Conservation (phyloP, 2,888 invertebrate species). For the Eupithecia abbreviata region DNA sequence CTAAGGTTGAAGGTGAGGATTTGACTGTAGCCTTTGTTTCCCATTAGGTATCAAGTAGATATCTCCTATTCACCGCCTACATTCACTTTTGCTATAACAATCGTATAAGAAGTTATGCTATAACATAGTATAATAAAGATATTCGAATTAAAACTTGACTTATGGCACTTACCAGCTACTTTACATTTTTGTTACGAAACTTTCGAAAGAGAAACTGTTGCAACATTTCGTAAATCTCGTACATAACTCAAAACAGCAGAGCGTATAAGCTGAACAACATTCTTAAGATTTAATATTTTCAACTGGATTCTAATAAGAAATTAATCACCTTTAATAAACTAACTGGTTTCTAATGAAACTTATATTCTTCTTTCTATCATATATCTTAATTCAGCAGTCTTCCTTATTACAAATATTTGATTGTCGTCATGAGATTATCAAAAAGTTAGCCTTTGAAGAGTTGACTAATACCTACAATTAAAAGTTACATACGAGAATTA, state of each 20-base stretch:
- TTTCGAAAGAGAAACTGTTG: conserved; percentile 67
- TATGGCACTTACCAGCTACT: conserved; percentile 43
- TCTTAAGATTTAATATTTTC: conserved; percentile 9
- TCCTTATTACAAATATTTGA: conserved; percentile 26
- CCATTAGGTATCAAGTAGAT: conserved; percentile 50
- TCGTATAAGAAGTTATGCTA: neutral
- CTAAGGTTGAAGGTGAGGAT: conserved; percentile 56
- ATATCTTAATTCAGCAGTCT: neutral
- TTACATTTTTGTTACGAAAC: conserved; percentile 61
- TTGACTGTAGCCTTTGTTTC: conserved; percentile 63
- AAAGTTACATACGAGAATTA: conserved; percentile 44
- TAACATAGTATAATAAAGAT: conserved; percentile 41
- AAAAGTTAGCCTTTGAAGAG: conserved; percentile 29
- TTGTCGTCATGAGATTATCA: conserved; percentile 30
- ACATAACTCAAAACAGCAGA: conserved; percentile 26
- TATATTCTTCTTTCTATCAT: neutral
- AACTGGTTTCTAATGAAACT: conserved; percentile 23
- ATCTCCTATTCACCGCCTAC: conserved; percentile 68
- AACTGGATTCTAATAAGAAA: conserved; percentile 18
- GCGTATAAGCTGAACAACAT: conserved; percentile 19
- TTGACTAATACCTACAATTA: conserved; percentile 43
- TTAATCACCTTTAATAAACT: neutral
- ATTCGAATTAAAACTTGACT: conserved; percentile 33
- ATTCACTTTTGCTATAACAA: conserved; percentile 73
- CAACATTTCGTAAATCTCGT: conserved; percentile 41